Percentiles rank a stretch among this genome's conserved stretches.
phyloP scores from a whole-genome alignment of 2,888 invertebrate genomes.

The Priapulus caudatus region DNA sequence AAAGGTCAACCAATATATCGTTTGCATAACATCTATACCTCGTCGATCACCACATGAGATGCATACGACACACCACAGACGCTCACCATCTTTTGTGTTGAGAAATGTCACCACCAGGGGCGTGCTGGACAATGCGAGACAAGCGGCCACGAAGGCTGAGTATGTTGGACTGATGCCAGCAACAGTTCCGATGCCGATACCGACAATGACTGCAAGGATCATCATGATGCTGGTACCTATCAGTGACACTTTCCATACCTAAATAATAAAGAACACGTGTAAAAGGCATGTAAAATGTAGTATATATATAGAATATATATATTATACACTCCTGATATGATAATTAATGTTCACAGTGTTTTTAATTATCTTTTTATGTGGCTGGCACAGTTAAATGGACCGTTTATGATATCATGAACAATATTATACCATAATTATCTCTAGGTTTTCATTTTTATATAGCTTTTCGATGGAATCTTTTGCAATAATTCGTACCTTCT shows the following conservation, averaged over 20 bases:
- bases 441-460: too few species aligned
- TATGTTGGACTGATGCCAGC: not conserved
- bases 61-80: too few species aligned
- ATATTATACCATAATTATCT: too few species aligned
- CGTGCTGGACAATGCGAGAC: constrained; percentile 25
- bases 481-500: constrained; percentile 21
- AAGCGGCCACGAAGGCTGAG: constrained; percentile 22
- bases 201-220: constrained; percentile 18
- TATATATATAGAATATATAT: constrained; percentile 15
- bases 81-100: not conserved
- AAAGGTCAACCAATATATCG: too few species aligned
- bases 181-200: constrained; percentile 16
- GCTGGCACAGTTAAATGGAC: too few species aligned
- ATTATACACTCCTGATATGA: too few species aligned
- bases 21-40: too few species aligned
- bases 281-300: too few species aligned
- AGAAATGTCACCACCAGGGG: constrained; percentile 25
- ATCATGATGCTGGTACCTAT: constrained; percentile 18
- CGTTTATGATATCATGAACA: too few species aligned
- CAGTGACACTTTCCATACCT: not conserved
- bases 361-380: too few species aligned
- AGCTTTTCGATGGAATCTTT: too few species aligned
- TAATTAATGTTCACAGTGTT: not conserved
- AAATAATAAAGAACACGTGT: not conserved
- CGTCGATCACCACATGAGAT: too few species aligned